Percentiles rank a stretch among this genome's conserved stretches.
Evolutionary conservation across 30 jellyfish, hydroid and myxozoan genomes (phyloP).

Genomic region (Catostylus mosaicus): DNA sequence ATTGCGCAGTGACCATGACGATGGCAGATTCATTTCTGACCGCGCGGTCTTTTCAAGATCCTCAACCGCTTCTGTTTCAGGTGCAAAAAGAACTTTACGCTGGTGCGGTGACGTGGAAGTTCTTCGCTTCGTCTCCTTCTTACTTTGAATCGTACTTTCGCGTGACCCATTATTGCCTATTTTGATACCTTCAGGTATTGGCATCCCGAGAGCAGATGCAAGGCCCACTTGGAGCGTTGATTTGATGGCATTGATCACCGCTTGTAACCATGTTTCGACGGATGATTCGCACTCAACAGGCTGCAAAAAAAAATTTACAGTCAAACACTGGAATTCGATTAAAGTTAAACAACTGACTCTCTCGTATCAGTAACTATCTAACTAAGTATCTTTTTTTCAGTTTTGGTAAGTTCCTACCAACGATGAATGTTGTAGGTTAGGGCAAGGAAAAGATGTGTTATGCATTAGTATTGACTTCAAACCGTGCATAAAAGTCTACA

Average conservation of each 20-base stretch:
- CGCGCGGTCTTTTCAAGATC: constrained; percentile 60
- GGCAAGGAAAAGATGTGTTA: too few species aligned
- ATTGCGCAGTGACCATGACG: constrained; percentile 67
- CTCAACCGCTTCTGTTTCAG: constrained; percentile 42
- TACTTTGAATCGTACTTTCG: constrained; percentile 12
- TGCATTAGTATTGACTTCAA: too few species aligned
- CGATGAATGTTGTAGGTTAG: too few species aligned
- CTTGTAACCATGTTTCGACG: constrained; percentile 58
- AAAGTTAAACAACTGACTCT: background rate
- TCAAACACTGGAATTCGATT: background rate
- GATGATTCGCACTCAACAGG: constrained; percentile 69
- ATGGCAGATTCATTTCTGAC: constrained; percentile 48
- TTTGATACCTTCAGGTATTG: constrained; percentile 52
- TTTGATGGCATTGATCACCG: constrained; percentile 42
- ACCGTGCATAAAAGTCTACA: too few species aligned
- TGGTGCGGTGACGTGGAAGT: constrained; percentile 37
- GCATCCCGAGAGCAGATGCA: constrained; percentile 69
- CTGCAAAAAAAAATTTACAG: constrained; percentile 4
- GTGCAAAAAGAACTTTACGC: constrained; percentile 63
- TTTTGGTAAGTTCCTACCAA: too few species aligned
- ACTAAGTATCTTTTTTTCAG: too few species aligned
- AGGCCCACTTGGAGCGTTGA: constrained; percentile 44
- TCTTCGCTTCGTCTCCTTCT: constrained; percentile 23
- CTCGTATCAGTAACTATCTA: background rate
- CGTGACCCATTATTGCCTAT: constrained; percentile 23